Percentiles rank a stretch among this genome's conserved stretches.
These are phyloP conservation scores for Riparia riparia DNA, from an alignment of 2,113 vertebrate genomes.

Conservation along the genomic window DNA sequence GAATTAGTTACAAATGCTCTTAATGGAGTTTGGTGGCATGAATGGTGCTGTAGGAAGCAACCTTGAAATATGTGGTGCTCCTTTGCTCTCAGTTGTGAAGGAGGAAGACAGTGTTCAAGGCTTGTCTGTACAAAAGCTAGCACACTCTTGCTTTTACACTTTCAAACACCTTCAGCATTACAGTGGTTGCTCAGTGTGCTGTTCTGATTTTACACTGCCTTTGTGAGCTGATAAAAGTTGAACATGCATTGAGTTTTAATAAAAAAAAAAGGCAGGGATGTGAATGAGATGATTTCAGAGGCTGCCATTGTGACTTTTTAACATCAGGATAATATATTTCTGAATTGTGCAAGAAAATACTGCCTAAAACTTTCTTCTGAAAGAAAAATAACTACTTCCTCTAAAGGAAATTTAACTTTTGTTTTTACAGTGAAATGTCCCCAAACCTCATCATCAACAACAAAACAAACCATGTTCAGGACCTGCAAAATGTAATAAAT, in stretches of 20 bases:
- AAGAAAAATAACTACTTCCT: neutral
- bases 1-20: neutral
- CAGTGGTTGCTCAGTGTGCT: neutral
- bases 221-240: neutral
- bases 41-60: neutral
- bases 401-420: neutral
- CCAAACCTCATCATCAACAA: neutral
- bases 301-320: neutral
- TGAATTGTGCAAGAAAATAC: neutral
- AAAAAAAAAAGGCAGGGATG: neutral
- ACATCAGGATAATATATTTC: neutral
- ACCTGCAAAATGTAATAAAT: neutral
- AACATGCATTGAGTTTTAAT: neutral
- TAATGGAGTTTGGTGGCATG: neutral
- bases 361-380: neutral
- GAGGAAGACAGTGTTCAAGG: fast-evolving
- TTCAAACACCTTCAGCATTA: neutral
- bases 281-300: neutral
- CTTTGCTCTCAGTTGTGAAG: neutral
- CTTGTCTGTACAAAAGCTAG: neutral
- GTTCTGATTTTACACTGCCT: neutral
- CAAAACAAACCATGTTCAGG: neutral
- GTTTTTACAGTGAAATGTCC: neutral
- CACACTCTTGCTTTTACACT: neutral
- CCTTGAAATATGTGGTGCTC: neutral